Conservation (phyloP, 2,888 invertebrate genomes). For the Heliconius sara region DNA sequence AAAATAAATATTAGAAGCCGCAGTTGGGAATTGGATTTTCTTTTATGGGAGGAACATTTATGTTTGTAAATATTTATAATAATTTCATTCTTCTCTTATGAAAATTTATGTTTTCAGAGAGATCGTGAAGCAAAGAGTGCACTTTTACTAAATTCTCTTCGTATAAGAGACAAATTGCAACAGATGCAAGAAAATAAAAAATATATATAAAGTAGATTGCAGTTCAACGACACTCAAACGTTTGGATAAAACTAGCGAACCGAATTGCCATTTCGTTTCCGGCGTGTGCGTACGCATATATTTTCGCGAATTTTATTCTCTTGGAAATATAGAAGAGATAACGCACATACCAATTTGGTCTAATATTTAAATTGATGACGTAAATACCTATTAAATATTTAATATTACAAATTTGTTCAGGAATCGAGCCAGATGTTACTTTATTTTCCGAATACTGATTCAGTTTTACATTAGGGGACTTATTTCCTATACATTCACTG, state of each 20-base stretch:
- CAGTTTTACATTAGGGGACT: neutral
- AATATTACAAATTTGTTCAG: neutral
- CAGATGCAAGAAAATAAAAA: conserved; percentile 38
- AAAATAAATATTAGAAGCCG: neutral
- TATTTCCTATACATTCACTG: neutral
- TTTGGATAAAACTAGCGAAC: conserved; percentile 61
- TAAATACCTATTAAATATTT: conserved; percentile 29
- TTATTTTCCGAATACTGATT: conserved; percentile 23
- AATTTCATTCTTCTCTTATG: neutral
- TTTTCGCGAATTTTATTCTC: conserved; percentile 35
- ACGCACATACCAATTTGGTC: conserved; percentile 19
- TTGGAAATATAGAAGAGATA: conserved; percentile 27
- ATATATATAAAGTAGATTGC: conserved; percentile 24
- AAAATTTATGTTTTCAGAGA: neutral
- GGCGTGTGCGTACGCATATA: conserved; percentile 53
- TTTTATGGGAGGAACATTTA: no score
- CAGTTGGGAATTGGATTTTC: neutral
- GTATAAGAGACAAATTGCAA: neutral
- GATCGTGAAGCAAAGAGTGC: neutral
- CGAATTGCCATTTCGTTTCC: conserved; percentile 61
- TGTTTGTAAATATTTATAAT: neutral
- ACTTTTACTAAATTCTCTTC: neutral
- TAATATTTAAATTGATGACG: conserved; percentile 38
- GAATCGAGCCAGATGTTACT: conserved; percentile 27
- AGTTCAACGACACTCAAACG: conserved; percentile 67